These are phyloP conservation scores for Luidia sarsii DNA, from an alignment of 53 echinoderm and acorn worm species.

Conservation along the genomic window DNA sequence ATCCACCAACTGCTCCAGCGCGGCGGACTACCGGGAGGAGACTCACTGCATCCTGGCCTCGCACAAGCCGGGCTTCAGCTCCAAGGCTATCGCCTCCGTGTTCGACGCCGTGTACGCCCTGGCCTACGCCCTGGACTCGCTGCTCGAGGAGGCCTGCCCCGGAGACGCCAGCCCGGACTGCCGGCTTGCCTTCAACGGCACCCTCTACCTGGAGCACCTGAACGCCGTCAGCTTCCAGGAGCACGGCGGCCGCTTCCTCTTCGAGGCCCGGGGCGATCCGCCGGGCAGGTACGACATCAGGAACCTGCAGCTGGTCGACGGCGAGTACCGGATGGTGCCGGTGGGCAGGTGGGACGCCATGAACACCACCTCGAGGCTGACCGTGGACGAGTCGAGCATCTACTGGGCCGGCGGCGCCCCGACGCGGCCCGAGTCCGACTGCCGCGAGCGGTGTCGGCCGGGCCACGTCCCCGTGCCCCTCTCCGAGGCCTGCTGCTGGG, in stretches of 20 bases:
- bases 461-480: slow-evolving; percentile 44
- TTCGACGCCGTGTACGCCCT: slow-evolving; percentile 83
- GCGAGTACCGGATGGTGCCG: slow-evolving; percentile 46
- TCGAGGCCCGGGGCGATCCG: slow-evolving; percentile 75
- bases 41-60: slow-evolving; percentile 5
- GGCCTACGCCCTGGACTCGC: slow-evolving; percentile 74
- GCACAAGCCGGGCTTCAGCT: slow-evolving; percentile 14
- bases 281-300: slow-evolving; percentile 79
- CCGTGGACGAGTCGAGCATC: slow-evolving; percentile 47
- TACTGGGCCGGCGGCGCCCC: slow-evolving; percentile 41
- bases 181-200: slow-evolving; percentile 21
- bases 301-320: slow-evolving; percentile 68
- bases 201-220: slow-evolving; percentile 50
- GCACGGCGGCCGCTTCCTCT: slow-evolving; percentile 70
- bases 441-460: slow-evolving; percentile 71
- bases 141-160: slow-evolving; percentile 47
- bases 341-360: slow-evolving; percentile 58
- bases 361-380: slow-evolving; percentile 42
- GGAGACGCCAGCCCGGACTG: neutral
- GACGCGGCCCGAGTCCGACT: slow-evolving; percentile 59
- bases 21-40: slow-evolving; percentile 5
- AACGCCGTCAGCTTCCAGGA: slow-evolving; percentile 60
- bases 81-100: slow-evolving; percentile 57
- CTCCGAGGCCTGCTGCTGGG: slow-evolving; percentile 83
- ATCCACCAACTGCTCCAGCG: slow-evolving; percentile 30